These are phyloP conservation scores for Metellina segmentata DNA, from an alignment of 2,888 invertebrate species.

Conservation along the genomic window DNA sequence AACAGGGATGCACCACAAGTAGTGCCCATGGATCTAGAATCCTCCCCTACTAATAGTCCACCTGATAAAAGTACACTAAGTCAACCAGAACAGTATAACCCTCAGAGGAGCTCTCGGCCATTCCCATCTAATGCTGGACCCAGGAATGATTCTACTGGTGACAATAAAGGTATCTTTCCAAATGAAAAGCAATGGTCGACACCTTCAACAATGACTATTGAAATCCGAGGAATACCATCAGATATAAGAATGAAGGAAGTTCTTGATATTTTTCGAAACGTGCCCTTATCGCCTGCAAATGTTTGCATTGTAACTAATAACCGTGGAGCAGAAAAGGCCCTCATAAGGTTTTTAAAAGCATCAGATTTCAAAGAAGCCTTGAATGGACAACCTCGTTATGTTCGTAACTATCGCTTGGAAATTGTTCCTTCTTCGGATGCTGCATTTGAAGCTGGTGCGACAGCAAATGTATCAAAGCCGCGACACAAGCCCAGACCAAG, in stretches of 20 bases:
- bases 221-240: slow-evolving; percentile 87
- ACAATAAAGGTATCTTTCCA: not conserved
- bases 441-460: slow-evolving; percentile 87
- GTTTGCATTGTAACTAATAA: slow-evolving; percentile 92
- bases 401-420: slow-evolving; percentile 85
- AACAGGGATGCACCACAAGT: slow-evolving; percentile 16
- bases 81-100: not conserved
- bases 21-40: slow-evolving; percentile 52
- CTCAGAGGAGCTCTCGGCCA: not conserved
- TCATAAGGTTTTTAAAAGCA: slow-evolving; percentile 88
- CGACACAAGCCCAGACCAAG: slow-evolving; percentile 32
- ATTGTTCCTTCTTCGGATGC: slow-evolving; percentile 87
- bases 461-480: slow-evolving; percentile 79
- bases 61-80: not conserved
- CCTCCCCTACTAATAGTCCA: not conserved
- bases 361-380: slow-evolving; percentile 88
- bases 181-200: slow-evolving; percentile 5
- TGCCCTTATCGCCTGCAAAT: slow-evolving; percentile 89
- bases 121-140: not conserved
- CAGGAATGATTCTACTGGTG: slow-evolving; percentile 12
- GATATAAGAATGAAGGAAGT: slow-evolving; percentile 89
- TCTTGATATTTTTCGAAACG: slow-evolving; percentile 89
- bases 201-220: slow-evolving; percentile 82
- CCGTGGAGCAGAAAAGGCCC: slow-evolving; percentile 89
- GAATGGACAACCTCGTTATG: slow-evolving; percentile 84